phyloP scores from a whole-genome alignment of 2,797 vertebrate species.

The Mycteria americana region DNA sequence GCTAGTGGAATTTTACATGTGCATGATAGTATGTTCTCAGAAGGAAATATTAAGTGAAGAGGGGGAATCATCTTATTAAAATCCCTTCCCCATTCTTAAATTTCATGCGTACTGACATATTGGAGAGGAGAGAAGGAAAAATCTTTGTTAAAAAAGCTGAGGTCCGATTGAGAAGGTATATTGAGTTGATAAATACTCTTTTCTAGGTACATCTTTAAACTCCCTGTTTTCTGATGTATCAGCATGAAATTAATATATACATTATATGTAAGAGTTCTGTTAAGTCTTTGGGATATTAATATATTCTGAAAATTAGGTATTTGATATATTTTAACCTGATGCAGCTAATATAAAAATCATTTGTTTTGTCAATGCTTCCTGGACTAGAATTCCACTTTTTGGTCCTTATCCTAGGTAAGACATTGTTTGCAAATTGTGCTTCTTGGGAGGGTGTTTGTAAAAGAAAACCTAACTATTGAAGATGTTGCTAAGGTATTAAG shows the following conservation, averaged over 20 bases:
- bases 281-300: slow-evolving; percentile 38
- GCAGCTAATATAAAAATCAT: slow-evolving; percentile 89
- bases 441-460: slow-evolving; percentile 65
- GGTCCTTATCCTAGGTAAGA: slow-evolving; percentile 99
- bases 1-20: slow-evolving; percentile 46
- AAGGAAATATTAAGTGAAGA: slow-evolving; percentile 53
- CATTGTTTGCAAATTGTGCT: slow-evolving; percentile 79
- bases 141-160: slow-evolving; percentile 19
- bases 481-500: slow-evolving; percentile 76
- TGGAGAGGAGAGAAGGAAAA: slow-evolving; percentile 54
- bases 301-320: slow-evolving; percentile 57
- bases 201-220: not conserved
- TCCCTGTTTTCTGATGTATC: not conserved
- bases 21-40: slow-evolving; percentile 42
- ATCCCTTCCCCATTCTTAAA: slow-evolving; percentile 40
- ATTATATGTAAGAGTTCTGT: slow-evolving; percentile 16
- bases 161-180: not conserved
- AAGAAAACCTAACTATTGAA: slow-evolving; percentile 34
- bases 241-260: not conserved
- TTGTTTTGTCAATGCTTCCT: slow-evolving; percentile 99
- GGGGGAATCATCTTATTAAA: not conserved
- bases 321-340: slow-evolving; percentile 62
- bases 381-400: slow-evolving; percentile 99
- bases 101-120: slow-evolving; percentile 44
- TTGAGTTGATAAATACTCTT: slow-evolving; percentile 17